Base-by-base conservation (phyloP, 2,797 vertebrate genomes). In the Gephyroberyx darwinii region DNA sequence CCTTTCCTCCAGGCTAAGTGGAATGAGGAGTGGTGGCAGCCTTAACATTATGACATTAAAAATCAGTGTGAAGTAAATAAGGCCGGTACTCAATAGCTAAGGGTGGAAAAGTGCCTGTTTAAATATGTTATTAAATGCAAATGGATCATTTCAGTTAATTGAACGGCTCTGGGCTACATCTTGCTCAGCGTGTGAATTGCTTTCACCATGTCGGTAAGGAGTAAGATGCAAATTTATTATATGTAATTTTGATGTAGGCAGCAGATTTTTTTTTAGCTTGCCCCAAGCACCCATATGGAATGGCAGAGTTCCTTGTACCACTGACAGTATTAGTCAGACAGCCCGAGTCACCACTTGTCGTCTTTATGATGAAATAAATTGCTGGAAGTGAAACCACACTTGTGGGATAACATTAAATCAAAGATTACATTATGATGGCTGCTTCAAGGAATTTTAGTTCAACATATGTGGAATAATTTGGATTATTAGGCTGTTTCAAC, bases 71-170 rank as follows among this genome's bases (percentile, higher is more conserved):
- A 37, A 74, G 82, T 87, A 82, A 84, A 84, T 67, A 77, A 65
- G 57, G 60, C 16, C 63, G 13, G 41, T 5, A 30, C 67, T 77
- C 64, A 10, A 10, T 19, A 30, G 71, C 78, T 37, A 9, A 57
- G 66, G 63, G 70, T 52, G 62, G 63, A 74, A 41, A 51, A 65
- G 64, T 5, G 64, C 68, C 72, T 52, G 22, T 75, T 88, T 86
- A 81, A 87, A 84, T 65, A 75, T 51, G 48, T 72, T 83, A 85
- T 80, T 58, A 82, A 76, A 86, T 51, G 64, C 74, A 73, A 81
- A 56, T 47, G 26, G 67, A 30, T 52, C 56, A 33, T 83, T 79
- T 14, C 61, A 22, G 75, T 52, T 86, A 77, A 84, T 74, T 74
- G 69, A 78, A 71, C 70, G 35, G 64, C 78, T 74, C 43, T n/a